Conservation (phyloP, 1,140 invertebrate genomes). For the Cyclina sinensis region DNA sequence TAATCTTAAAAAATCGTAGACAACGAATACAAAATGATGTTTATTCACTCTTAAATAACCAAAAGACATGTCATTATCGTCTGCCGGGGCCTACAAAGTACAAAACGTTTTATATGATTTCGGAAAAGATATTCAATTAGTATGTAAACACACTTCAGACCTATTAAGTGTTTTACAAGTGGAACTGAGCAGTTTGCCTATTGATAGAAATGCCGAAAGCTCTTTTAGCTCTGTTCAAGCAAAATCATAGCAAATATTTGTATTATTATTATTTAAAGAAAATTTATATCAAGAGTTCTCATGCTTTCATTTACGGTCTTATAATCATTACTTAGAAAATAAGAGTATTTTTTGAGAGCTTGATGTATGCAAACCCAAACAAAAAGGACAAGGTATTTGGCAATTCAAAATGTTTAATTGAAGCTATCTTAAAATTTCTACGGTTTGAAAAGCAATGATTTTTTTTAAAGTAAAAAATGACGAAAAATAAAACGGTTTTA, state of each 20-base stretch:
- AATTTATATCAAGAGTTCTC: no score
- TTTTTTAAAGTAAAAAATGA: no score
- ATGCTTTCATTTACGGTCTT: no score
- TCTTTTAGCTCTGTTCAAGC: not conserved
- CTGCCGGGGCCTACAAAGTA: not conserved
- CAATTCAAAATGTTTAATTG: no score
- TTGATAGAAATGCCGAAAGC: not conserved
- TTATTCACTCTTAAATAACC: not conserved
- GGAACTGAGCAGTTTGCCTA: not conserved
- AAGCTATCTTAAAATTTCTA: no score
- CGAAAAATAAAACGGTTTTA: no score
- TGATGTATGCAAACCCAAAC: no score
- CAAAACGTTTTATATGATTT: slow-evolving; percentile 6
- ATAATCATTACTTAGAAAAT: no score
- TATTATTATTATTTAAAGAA: not conserved
- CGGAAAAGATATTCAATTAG: slow-evolving; percentile 1
- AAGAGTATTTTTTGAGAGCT: no score
- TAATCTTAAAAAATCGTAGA: not conserved
- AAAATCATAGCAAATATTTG: slow-evolving; percentile 21
- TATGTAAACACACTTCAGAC: not conserved
- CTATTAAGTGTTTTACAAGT: slow-evolving; percentile 6
- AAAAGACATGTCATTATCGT: not conserved
- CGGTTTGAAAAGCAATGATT: no score
- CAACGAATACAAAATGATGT: not conserved
- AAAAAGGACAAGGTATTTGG: no score